Base-by-base conservation (phyloP, 2,888 invertebrate genomes). In the Atrina japonica region DNA sequence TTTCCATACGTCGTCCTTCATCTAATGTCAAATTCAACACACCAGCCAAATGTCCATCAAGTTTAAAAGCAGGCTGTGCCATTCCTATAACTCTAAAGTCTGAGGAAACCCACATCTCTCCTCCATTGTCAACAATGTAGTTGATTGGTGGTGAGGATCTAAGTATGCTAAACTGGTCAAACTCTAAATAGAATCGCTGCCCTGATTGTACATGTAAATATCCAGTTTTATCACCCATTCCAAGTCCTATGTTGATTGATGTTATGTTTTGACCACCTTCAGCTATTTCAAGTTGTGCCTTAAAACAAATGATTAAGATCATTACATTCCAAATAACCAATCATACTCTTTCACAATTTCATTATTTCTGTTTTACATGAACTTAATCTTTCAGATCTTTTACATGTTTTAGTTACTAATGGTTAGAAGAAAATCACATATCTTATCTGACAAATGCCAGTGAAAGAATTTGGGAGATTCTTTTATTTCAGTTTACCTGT, bases 21-120 rank as follows among this genome's bases (percentile, higher is more conserved):
- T 78, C 84, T 45, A 85, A 52, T 0, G 84, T 85, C 50, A 86
- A 55, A 55, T 85, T 84, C 65, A 79, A 69, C 14, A 83, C 83
- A 16, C 86, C 86, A 14, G 78, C 74, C 56, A 86, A 35, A 23
- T 83, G 78, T 14, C 86, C 86, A 29, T 77, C 73, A 40, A 82
- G 68, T 47, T 78, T 53, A 25, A 84, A 59, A 0, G 79, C 80
- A 7, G 83, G 83, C 1, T 27, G 18, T n/a, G 71, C 70, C 6
- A 14, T 35, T 2, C 85, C 85, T 30, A 84, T 64, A 0, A 86
- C 25, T 30, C 84, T 59, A 53, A 82, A 71, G 50, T 84, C 83
- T 21, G 82, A 52, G 1, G 83, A 78, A 0, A 73, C 68, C 76
- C 78, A 83, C 56, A 84, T 40, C 25, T 75, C 66, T 21, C 77